Evolutionary conservation across 2,113 vertebrate species (phyloP), one percentile per base, ranked within the genome.

Genomic region (Ictalurus furcatus): DNA sequence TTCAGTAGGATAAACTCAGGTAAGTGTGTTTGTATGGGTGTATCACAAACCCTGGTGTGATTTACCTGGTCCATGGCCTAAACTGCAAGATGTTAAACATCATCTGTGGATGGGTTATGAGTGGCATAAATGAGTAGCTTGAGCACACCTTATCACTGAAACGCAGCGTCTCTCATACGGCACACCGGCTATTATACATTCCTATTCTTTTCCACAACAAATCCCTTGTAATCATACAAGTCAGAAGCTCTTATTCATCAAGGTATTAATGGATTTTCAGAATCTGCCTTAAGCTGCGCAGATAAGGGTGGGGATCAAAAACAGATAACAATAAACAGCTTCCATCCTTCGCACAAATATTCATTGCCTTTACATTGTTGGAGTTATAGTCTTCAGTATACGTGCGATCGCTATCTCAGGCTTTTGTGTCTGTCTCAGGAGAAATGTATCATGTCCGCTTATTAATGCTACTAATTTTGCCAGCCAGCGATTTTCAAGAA

Each of bases 261-360:
- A 95, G 95, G 97, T 98, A 98, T 99, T 98, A 99, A 94, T 95
- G 97, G 98, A 98, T 99, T 99, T 98, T 95, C 90, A 93, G 93
- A 96, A 96, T 95, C 96, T 95, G 95, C 95, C 95, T 91, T 95
- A 95, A 96, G 96, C 95, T 93, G 94, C 95, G 95, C 95, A 95
- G 95, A 97, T 96, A 96, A 96, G 91, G 90, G 16, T 85, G 95
- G 95, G 95, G 95, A 96, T 97, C 95, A 96, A 96, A 95, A 95
- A 95, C 95, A 93, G 95, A 98, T 98, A 96, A 93, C 95, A 94
- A 94, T 96, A 93, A 96, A 96, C 95, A 96, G 96, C 94, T 94
- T 95, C 93, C 92, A 93, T 96, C 94, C 94, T 87, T 95, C 95
- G 95, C 86, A 84, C 91, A 90, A 89, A 93, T 94, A 92, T 94